These are phyloP conservation scores for Coryphaenoides rupestris DNA, from an alignment of 2,113 vertebrate species.

Conservation along the genomic window DNA sequence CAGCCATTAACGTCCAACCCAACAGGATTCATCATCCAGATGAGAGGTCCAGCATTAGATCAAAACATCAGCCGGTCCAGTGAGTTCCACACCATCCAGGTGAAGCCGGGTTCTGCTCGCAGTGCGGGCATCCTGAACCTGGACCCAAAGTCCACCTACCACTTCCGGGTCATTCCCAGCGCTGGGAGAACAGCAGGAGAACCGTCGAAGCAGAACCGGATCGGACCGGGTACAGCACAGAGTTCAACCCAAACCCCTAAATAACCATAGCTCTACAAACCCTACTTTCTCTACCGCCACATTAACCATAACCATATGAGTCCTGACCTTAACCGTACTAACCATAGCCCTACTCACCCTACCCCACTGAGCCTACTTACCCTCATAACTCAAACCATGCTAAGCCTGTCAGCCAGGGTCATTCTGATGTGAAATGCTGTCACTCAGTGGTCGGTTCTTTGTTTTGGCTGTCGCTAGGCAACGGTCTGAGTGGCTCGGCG, in stretches of 20 bases:
- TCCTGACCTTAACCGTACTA: too few species aligned
- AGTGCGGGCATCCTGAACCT: slow-evolving; percentile 47
- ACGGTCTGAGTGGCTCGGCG: slow-evolving; percentile 56
- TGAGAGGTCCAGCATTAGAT: slow-evolving; percentile 56
- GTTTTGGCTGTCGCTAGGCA: slow-evolving; percentile 20
- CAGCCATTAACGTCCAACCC: too few species aligned
- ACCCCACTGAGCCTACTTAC: too few species aligned
- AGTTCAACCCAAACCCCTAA: too few species aligned
- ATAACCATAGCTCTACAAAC: too few species aligned
- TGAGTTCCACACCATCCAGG: slow-evolving; percentile 40
- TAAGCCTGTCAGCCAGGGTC: too few species aligned
- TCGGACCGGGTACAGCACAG: slow-evolving; percentile 54
- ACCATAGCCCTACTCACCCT: too few species aligned
- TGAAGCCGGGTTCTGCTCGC: slow-evolving; percentile 37
- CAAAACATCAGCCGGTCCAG: neutral
- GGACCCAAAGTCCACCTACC: slow-evolving; percentile 51
- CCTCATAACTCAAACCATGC: too few species aligned
- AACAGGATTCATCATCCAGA: slow-evolving; percentile 65
- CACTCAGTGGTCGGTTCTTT: neutral
- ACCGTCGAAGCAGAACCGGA: slow-evolving; percentile 29
- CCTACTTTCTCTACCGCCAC: too few species aligned
- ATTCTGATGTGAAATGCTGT: neutral
- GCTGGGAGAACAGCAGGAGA: slow-evolving; percentile 43
- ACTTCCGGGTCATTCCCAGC: slow-evolving; percentile 61
- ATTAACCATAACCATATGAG: too few species aligned